A percentile compares a stretch with the other conserved stretches of the same genome.
Conservation (phyloP, 2,797 vertebrate species). For the Acanthurus lineatus region DNA sequence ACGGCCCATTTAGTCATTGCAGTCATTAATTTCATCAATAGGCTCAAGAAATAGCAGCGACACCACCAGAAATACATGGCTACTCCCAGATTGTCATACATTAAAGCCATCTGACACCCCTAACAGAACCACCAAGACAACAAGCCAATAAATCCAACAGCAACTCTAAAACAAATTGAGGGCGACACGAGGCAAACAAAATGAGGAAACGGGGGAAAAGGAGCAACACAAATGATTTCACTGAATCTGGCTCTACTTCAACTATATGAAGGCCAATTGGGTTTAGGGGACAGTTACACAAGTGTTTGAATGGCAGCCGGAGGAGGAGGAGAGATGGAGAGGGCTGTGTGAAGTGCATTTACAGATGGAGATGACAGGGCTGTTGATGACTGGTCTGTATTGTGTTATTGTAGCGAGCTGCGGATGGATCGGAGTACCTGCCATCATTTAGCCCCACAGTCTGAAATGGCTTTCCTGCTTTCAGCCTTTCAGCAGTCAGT, state of each 20-base stretch:
- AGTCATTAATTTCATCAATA: slow-evolving; percentile 79
- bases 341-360: slow-evolving; percentile 67
- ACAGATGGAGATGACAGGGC: slow-evolving; percentile 75
- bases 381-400: slow-evolving; percentile 68
- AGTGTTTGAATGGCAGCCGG: slow-evolving; percentile 64
- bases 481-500: slow-evolving; percentile 77
- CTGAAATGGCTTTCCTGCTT: slow-evolving; percentile 73
- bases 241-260: slow-evolving; percentile 31
- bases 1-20: slow-evolving; percentile 74
- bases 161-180: slow-evolving; percentile 50
- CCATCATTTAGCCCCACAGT: slow-evolving; percentile 73
- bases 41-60: slow-evolving; percentile 53
- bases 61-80: slow-evolving; percentile 47
- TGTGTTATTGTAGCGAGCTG: slow-evolving; percentile 68
- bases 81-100: slow-evolving; percentile 51
- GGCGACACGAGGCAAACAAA: slow-evolving; percentile 38
- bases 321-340: slow-evolving; percentile 34
- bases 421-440: slow-evolving; percentile 73
- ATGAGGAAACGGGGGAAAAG: slow-evolving; percentile 37
- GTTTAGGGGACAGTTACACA: slow-evolving; percentile 50
- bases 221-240: slow-evolving; percentile 40
- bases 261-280: slow-evolving; percentile 23
- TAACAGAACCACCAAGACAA: slow-evolving; percentile 1
- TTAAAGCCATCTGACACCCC: slow-evolving; percentile 42
- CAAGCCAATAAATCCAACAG: slow-evolving; percentile 38